These are phyloP conservation scores for Tetraneura akinire DNA, from an alignment of 1,140 invertebrate genomes.

Conservation along the genomic window DNA sequence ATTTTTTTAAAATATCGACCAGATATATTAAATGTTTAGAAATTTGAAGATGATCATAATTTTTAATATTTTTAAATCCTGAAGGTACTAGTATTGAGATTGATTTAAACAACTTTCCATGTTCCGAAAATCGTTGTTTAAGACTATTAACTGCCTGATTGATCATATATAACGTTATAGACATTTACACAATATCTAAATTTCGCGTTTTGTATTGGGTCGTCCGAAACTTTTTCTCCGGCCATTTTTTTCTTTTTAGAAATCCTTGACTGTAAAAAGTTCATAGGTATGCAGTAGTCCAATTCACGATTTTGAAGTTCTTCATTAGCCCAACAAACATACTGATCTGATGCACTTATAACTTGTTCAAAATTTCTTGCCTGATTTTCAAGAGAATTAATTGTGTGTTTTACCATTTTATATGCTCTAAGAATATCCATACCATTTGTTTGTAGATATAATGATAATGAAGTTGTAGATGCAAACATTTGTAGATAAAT, in stretches of 20 bases:
- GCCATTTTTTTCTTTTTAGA: not conserved
- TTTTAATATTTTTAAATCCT: not conserved
- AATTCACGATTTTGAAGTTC: not conserved
- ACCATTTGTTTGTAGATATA: not conserved
- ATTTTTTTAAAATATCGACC: not conserved
- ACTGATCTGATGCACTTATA: not conserved
- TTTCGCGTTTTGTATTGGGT: not conserved
- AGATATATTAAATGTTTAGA: not conserved
- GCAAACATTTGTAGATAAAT: not conserved
- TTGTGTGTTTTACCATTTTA: not conserved
- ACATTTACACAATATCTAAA: not conserved
- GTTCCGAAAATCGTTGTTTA: not conserved
- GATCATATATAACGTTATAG: not conserved
- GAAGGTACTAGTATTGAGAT: not conserved
- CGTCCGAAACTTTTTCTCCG: not conserved
- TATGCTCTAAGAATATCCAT: not conserved
- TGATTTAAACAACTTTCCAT: not conserved
- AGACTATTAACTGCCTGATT: not conserved
- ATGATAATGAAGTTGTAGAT: slow-evolving; percentile 1
- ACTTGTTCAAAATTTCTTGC: not conserved
- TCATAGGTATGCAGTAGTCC: not conserved
- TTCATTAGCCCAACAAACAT: not conserved
- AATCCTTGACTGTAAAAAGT: not conserved
- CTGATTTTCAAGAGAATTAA: not conserved
- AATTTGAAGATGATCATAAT: not conserved